These are phyloP conservation scores for Uria aalge DNA, from an alignment of 2,113 vertebrate species.

Conservation along the genomic window DNA sequence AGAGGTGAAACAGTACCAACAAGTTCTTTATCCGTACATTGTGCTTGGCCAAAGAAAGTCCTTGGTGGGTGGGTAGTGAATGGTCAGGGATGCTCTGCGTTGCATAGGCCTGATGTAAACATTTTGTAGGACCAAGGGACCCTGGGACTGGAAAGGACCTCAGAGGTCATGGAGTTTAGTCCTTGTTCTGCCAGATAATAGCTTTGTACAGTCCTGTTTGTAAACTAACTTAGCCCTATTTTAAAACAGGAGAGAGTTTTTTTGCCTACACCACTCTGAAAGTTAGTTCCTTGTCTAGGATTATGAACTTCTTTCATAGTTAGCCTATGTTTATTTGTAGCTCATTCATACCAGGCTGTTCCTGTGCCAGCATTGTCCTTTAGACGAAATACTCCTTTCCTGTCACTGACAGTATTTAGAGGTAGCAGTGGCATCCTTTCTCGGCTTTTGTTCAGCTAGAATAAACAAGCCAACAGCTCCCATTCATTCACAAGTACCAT, in stretches of 20 bases:
- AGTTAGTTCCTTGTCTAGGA: neutral
- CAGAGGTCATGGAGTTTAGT: neutral
- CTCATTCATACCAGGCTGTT: neutral
- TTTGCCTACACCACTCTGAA: neutral
- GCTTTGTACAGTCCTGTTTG: neutral
- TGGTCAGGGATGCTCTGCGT: neutral
- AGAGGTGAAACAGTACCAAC: neutral
- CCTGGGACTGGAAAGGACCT: neutral
- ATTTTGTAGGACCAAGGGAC: neutral
- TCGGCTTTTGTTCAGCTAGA: neutral
- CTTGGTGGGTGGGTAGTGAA: neutral
- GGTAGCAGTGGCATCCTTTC: neutral
- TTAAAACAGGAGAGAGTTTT: neutral
- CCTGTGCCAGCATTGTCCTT: neutral
- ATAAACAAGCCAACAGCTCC: conserved; percentile 28
- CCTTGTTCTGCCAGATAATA: neutral
- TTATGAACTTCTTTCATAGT: neutral
- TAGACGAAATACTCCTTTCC: neutral
- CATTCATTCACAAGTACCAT: neutral
- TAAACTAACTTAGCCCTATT: neutral
- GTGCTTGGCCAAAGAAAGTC: neutral
- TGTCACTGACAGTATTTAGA: neutral
- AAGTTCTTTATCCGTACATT: neutral
- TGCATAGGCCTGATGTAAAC: neutral
- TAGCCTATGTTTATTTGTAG: neutral